A percentile compares a stretch with the other conserved stretches of the same genome.
Conservation (phyloP, 2,888 invertebrate genomes). For the Melanotus villosus region DNA sequence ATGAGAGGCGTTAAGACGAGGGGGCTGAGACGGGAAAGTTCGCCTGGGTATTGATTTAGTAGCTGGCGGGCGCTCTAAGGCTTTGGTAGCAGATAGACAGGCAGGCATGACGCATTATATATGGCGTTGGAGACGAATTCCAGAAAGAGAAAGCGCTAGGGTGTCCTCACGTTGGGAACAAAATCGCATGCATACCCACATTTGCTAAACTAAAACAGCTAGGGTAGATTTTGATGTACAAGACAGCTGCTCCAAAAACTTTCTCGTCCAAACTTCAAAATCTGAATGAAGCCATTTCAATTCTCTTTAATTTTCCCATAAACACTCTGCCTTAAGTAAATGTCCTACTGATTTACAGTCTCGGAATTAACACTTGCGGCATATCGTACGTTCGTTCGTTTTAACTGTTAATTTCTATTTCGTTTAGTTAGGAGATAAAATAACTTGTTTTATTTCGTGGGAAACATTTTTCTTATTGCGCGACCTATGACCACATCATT, state of each 20-base stretch:
- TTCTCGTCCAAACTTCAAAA: slow-evolving; percentile 53
- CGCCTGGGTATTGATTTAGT: slow-evolving; percentile 68
- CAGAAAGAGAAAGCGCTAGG: slow-evolving; percentile 54
- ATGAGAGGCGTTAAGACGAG: slow-evolving; percentile 51
- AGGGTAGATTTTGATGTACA: slow-evolving; percentile 64
- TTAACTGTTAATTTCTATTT: slow-evolving; percentile 1
- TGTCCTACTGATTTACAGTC: slow-evolving; percentile 15
- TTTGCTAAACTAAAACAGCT: slow-evolving; percentile 41
- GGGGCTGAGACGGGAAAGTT: slow-evolving; percentile 51
- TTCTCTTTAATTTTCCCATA: slow-evolving; percentile 4
- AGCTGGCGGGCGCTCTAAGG: slow-evolving; percentile 68
- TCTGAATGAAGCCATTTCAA: slow-evolving; percentile 50
- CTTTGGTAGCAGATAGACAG: slow-evolving; percentile 68
- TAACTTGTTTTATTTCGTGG: slow-evolving; percentile 21
- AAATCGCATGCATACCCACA: slow-evolving; percentile 52
- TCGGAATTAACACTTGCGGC: slow-evolving; percentile 50
- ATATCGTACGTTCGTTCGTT: slow-evolving; percentile 19
- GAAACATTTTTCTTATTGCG: slow-evolving; percentile 22
- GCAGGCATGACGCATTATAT: slow-evolving; percentile 69
- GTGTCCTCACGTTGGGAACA: slow-evolving; percentile 41
- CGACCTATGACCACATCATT: slow-evolving; percentile 28
- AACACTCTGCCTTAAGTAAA: slow-evolving; percentile 2
- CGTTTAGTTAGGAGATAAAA: slow-evolving; percentile 1
- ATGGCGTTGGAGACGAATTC: slow-evolving; percentile 69
- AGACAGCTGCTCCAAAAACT: slow-evolving; percentile 65